Percentiles rank a stretch among this genome's conserved stretches.
Conservation (phyloP, 2,797 vertebrate species). For the Hippocampus kuda region DNA sequence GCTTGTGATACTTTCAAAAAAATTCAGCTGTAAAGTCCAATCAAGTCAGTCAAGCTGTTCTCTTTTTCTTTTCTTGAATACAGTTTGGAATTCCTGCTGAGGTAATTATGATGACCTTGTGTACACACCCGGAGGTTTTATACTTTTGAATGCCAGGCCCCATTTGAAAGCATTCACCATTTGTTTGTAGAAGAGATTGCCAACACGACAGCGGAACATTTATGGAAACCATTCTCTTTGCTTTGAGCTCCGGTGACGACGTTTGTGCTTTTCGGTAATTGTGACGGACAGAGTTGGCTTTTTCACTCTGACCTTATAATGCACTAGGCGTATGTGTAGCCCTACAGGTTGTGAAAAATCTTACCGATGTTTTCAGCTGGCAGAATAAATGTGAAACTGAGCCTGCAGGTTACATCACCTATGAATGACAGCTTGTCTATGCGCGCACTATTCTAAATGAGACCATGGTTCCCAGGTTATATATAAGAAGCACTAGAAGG, state of each 20-base stretch:
- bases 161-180: constrained; percentile 25
- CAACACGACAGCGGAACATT: constrained; percentile 15
- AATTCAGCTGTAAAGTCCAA: background rate
- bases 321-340: background rate
- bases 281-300: constrained; percentile 19
- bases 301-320: background rate
- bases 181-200: constrained; percentile 18
- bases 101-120: constrained; percentile 11
- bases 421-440: background rate
- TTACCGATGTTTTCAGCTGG: background rate
- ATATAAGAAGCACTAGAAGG: too few species aligned
- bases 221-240: constrained; percentile 14
- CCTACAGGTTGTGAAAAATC: background rate
- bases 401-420: background rate
- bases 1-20: constrained; percentile 16
- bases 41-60: constrained; percentile 3
- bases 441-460: background rate
- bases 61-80: constrained; percentile 9
- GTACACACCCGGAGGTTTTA: constrained; percentile 21
- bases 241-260: constrained; percentile 17
- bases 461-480: too few species aligned
- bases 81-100: constrained; percentile 18
- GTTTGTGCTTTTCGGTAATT: constrained; percentile 28
- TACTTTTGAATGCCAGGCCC: constrained; percentile 11
- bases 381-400: background rate